Evolutionary conservation across 2,113 vertebrate genomes (phyloP), one percentile per base, ranked within the genome.

Genomic region (Oostethus manadensis): DNA sequence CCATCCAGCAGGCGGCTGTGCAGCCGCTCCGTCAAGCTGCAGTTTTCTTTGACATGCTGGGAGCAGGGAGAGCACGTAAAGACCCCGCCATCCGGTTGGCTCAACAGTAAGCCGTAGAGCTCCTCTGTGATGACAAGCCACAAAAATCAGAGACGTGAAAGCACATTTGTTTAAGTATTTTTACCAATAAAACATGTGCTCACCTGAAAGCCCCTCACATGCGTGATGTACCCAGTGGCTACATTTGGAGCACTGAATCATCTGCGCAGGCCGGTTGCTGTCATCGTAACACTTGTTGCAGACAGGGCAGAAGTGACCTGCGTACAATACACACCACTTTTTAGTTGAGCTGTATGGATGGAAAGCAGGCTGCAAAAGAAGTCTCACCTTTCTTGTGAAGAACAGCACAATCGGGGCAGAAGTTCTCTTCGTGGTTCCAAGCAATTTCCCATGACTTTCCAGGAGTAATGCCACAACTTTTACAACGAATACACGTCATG

Each of bases 401-500:
- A 70, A 74, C 59, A n/a, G 81, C 88, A 79, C 94, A 96, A 66
- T 91, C 89, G 3, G 91, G 89, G 74, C 94, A 96, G 59, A 94
- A 90, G 58, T 90, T 91, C 57, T 89, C 83, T 29, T 93, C 90
- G 20, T 91, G 90, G 53, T 93, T 93, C 92, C 93, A 93, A 57
- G 88, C 82, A 5, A 89, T 73, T 14, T 92, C 91, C 85, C 89
- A 92, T 54, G 87, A 89, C 76, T 92, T 93, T 56, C 92, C 93
- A n/a, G 92, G 92, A 46, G 92, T 92, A 4, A 92, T 90, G 1
- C 93, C 94, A 21, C 94, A 96, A 83, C 93, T 94, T 74, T 92
- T 94, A 79, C 94, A 96, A n/a, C 93, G 89, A 62, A 96, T 89
- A 33, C 94, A 96, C 4, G 90, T 89, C 68, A 93, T 93, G 56